Base-by-base conservation (phyloP, 2,888 invertebrate species). In the Amiota communis region DNA sequence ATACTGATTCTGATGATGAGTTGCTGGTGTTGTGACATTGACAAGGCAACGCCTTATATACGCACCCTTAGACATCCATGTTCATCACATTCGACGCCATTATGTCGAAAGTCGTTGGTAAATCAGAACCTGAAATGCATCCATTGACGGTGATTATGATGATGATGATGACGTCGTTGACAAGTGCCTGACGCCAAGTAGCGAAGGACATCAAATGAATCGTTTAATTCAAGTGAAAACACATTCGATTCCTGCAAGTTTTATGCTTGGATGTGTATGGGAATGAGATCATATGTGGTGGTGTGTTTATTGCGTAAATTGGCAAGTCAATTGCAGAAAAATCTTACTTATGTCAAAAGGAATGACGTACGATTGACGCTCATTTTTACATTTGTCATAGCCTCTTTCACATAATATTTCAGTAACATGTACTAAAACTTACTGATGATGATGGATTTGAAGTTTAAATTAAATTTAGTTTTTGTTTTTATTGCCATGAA, bases 321-420 rank as follows among this genome's bases (percentile, higher is more conserved):
- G 82, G 72, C 76, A 83, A 85, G 80, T 85, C 84, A 85, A 85
- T 82, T 85, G 81, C 70, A 75, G 74, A 56, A 75, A 72, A 72
- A 72, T 64, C 73, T 68, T 56, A 65, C 74, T 77, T 73, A 78
- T 76, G 71, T 57, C 23, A 71, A 69, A 36, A 36, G 36, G 36
- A 36, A 36, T 6, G 36, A 36, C 6, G 36, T 36, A 6, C 36
- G 36, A 36, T 36, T 36, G 36, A 36, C 36, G 36, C 36, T 36
- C 36, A 36, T 36, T 36, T 36, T 36, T 6, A 36, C 36, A 36
- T 36, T 36, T 36, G 36, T 36, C 36, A 36, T 6, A 36, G 36
- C 8, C 36, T 36, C 36, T 36, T 36, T 36, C 36, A 36, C 36
- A 36, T 36, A 36, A 36, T 6, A 36, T 36, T 36, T 36, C 36